Conservation (phyloP, 1,140 invertebrate genomes). For the Diploscapter pachys region DNA sequence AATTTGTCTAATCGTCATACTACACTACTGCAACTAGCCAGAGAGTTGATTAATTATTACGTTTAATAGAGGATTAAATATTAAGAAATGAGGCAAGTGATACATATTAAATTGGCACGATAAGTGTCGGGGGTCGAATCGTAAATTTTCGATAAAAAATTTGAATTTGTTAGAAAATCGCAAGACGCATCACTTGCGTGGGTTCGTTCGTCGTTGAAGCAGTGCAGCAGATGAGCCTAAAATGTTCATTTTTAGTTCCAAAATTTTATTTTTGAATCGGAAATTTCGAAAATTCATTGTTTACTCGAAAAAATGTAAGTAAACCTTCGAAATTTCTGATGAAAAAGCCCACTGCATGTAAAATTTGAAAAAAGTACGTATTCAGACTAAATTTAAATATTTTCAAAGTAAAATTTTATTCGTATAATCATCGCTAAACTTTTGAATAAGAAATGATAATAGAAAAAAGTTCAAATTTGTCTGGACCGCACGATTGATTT, state of each 20-base stretch:
- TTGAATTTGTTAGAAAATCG: too few species aligned
- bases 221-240: conserved; percentile 41
- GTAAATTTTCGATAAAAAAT: too few species aligned
- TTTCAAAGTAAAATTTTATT: neutral
- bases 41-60: too few species aligned
- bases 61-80: too few species aligned
- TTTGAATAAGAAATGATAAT: conserved; percentile 3
- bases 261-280: neutral
- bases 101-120: too few species aligned
- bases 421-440: neutral
- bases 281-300: conserved; percentile 9
- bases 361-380: conserved; percentile 5
- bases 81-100: too few species aligned
- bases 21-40: too few species aligned
- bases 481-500: too few species aligned
- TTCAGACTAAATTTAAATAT: conserved; percentile 2
- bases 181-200: neutral
- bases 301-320: conserved; percentile 13
- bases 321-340: neutral
- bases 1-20: too few species aligned
- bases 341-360: neutral
- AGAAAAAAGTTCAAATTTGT: too few species aligned
- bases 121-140: too few species aligned
- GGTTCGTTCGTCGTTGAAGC: conserved; percentile 36
- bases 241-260: conserved; percentile 3